These are phyloP conservation scores for Ophion costatus DNA, from an alignment of 2,888 invertebrate species.

Conservation along the genomic window DNA sequence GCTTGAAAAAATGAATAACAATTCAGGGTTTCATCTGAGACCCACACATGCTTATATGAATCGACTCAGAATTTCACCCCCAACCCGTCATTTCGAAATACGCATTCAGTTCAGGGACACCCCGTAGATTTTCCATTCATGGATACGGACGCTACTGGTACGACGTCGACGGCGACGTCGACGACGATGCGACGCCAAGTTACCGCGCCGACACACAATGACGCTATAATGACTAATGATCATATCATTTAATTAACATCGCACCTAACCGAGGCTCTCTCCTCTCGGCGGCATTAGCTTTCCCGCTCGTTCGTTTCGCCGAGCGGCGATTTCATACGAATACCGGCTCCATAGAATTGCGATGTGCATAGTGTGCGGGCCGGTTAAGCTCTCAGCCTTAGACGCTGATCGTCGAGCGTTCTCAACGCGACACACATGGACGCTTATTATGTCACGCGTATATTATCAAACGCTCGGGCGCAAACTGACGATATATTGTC, in stretches of 20 bases:
- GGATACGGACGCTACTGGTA: neutral
- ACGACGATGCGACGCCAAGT: constrained; percentile 71
- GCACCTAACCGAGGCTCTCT: constrained; percentile 80
- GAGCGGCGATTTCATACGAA: constrained; percentile 6
- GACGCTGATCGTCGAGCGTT: constrained; percentile 50
- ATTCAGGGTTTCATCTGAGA: no score
- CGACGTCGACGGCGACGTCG: constrained; percentile 26
- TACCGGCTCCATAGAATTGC: neutral
- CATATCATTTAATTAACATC: constrained; percentile 84
- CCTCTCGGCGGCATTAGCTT: constrained; percentile 74
- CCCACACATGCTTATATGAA: no score
- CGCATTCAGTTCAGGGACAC: no score
- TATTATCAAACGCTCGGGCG: constrained; percentile 70
- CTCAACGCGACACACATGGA: constrained; percentile 45
- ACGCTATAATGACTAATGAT: constrained; percentile 83
- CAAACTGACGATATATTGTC: constrained; percentile 58
- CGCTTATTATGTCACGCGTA: constrained; percentile 80
- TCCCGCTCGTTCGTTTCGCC: constrained; percentile 46
- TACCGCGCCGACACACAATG: constrained; percentile 79
- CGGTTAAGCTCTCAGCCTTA: constrained; percentile 49
- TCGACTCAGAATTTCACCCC: no score
- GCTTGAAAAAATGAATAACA: no score
- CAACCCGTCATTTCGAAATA: no score
- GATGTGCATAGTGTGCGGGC: neutral
- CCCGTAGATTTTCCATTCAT: neutral